These are phyloP conservation scores for Apamea crenata DNA, from an alignment of 2,888 invertebrate species.

Conservation along the genomic window DNA sequence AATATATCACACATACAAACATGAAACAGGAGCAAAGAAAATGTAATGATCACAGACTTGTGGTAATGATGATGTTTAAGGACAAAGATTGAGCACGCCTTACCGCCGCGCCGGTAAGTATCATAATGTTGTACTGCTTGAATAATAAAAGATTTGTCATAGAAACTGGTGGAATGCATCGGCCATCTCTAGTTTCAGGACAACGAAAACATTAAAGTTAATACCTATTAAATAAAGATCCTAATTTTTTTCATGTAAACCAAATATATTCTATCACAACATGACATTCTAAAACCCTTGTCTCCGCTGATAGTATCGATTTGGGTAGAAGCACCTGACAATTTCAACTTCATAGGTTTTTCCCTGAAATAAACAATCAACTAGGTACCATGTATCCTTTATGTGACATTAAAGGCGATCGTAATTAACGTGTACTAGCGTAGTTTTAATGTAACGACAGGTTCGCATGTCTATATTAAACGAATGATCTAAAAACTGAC, in stretches of 20 bases:
- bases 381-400: neutral
- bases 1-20: too few relatives aligned
- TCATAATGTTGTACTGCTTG: too few relatives aligned
- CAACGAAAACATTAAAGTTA: too few relatives aligned
- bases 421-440: neutral
- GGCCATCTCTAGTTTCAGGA: too few relatives aligned
- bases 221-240: too few relatives aligned
- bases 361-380: neutral
- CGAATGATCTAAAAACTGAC: neutral
- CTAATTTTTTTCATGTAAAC: neutral
- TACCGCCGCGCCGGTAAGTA: too few relatives aligned
- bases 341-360: neutral
- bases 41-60: too few relatives aligned
- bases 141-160: too few relatives aligned
- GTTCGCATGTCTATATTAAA: neutral
- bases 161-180: too few relatives aligned
- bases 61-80: too few relatives aligned
- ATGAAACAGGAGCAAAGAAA: too few relatives aligned
- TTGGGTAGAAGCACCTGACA: neutral
- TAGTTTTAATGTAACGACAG: constrained; percentile 4
- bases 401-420: neutral
- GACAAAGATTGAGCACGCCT: too few relatives aligned
- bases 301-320: neutral
- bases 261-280: neutral
- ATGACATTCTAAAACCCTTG: neutral